Conservation (phyloP, 2,888 invertebrate genomes). For the Eristalinus aeneus region DNA sequence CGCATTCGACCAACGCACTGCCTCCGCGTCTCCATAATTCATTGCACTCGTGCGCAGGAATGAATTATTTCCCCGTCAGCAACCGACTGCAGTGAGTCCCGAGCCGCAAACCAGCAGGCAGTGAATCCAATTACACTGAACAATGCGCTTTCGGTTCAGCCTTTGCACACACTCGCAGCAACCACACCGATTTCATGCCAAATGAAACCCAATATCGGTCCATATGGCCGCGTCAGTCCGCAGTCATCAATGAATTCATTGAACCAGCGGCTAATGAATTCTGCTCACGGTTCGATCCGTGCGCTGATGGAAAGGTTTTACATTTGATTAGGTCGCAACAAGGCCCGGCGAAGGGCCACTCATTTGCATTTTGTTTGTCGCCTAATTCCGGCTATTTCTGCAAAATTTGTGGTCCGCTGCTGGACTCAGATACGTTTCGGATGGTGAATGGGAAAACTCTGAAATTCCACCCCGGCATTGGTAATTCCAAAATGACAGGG, state of each 20-base stretch:
- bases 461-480: background rate
- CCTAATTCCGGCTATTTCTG: slow-evolving; percentile 4
- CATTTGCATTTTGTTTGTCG: slow-evolving; percentile 31
- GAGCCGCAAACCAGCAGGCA: background rate
- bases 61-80: too few species aligned
- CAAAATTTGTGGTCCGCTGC: background rate
- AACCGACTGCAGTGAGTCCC: background rate
- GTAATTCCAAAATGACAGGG: background rate
- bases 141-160: background rate
- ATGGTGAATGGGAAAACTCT: background rate
- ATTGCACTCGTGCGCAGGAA: too few species aligned
- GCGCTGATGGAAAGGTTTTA: slow-evolving; percentile 2
- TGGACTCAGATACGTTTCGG: background rate
- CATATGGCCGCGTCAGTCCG: background rate
- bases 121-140: background rate
- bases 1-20: too few species aligned
- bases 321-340: slow-evolving; percentile 2
- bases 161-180: background rate
- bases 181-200: background rate
- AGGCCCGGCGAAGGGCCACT: background rate
- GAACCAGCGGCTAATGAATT: background rate
- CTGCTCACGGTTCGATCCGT: background rate
- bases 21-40: too few species aligned
- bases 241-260: background rate
- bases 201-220: background rate